Evolutionary conservation across 2,797 vertebrate species (phyloP), one percentile per base, ranked within the genome.

Genomic region (Pteronotus mesoamericanus): DNA sequence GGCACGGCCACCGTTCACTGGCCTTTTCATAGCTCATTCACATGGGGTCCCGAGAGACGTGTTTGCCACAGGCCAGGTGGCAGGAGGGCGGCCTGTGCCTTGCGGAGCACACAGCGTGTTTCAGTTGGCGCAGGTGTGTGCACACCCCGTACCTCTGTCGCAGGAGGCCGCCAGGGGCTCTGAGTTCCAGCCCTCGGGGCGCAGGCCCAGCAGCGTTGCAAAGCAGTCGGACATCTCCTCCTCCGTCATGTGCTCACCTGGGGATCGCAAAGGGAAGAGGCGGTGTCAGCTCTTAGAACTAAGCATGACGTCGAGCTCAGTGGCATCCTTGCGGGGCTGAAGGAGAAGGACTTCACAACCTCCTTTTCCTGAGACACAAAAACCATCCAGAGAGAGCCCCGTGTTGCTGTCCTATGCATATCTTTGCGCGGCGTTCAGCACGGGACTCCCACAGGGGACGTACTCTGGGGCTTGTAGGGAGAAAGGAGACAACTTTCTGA

Each of bases 171-270:
- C 97, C 0, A n/a, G n/a, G n/a, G 24, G 89, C 88, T 98, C 98
- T 0, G 97, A 97, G 48, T n/a, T 94, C 95, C 96, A 98, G 34
- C 98, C 97, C 26, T 97, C 98, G 0, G 98, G 97, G 90, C 87
- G 96, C 53, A 98, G 96, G n/a, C 98, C 98, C 69, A 99, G 97
- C 95, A 99, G 98, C 1, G 98, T 98, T 29, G 97, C 97, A 10
- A 99, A 99, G 97, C 99, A 99, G 94, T 98, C 98, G 0, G 95
- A 96, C 98, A 99, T 96, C 97, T 99, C 99, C 0, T 99, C 99
- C 92, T 99, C 99, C 0, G 99, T 99, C 99, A 99, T 99, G 90
- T 96, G 98, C 97, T 99, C 99, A 55, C 99, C 99, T 99, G 97
- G 22, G 34, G 22, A 14, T 4, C n/a, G 1, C 0, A 66, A 82